Base-by-base conservation (phyloP, 2,888 invertebrate genomes). In the Yponomeuta cagnagella region DNA sequence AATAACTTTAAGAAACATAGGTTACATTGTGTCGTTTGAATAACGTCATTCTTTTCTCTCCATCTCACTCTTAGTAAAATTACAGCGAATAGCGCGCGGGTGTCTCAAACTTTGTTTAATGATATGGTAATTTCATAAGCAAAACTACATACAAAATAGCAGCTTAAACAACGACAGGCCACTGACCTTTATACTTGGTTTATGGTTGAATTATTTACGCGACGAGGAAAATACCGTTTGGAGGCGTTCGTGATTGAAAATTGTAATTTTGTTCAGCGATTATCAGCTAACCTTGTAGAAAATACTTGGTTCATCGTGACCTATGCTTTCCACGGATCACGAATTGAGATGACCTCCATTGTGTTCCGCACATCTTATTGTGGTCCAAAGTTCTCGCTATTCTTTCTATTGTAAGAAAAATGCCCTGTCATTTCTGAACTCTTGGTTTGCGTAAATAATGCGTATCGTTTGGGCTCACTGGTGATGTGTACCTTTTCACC, bases 251-350 rank as follows among this genome's bases (percentile, higher is more conserved):
- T 58, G 52, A 58, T 58, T 15, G 52, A 58, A 58, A 58, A 58
- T 70, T 67, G 67, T 75, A 70, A 71, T 74, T 79, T 75, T 71
- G 78, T 74, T 82, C 79, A 81, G 73, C 75, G 74, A 72, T 74
- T 76, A 76, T 77, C 76, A 77, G 78, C 75, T 79, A 78, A 78
- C 77, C 80, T 58, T 58, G 15, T 58, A 58, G 3, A 58, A 58
- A 58, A 58, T 58, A 15, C 52, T 58, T 58, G 15, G 15, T 15
- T 58, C 15, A 15, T 15, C 52, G 52, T 58, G 52, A 58, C 52
- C 52, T 58, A 58, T 15, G 52, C 15, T 58, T 58, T 58, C 15
- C 52, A 5, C 52, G 15, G 15, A 15, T 58, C 52, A 58, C 52
- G 15, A 58, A 58, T 58, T 12, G 15, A 9, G 52, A 2, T 15